phyloP scores from a whole-genome alignment of 2,113 vertebrate genomes.

The Tragelaphus buxtoni region DNA sequence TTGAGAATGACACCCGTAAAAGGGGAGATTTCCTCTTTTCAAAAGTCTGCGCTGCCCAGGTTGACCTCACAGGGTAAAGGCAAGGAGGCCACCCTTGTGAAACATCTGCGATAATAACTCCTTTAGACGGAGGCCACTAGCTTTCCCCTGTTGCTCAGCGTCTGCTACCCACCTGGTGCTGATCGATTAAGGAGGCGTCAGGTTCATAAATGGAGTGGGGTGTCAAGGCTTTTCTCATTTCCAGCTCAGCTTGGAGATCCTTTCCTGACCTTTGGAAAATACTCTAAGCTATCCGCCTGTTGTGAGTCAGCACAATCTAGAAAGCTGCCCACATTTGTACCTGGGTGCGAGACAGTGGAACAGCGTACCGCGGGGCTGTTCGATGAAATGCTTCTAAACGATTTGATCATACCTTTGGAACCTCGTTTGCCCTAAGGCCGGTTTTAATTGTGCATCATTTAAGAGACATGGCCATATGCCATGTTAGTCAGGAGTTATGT shows the following conservation, averaged over 20 bases:
- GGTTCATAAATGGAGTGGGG: neutral
- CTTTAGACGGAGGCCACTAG: neutral
- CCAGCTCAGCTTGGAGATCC: neutral
- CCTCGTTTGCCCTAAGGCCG: neutral
- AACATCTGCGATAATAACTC: neutral
- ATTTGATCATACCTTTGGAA: neutral
- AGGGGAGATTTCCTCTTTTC: neutral
- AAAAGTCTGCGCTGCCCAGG: neutral
- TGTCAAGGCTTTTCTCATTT: neutral
- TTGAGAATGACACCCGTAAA: neutral
- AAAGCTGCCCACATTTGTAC: neutral
- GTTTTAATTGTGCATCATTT: neutral
- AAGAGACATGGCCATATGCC: neutral
- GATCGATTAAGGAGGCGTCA: neutral
- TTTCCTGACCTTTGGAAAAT: slow-evolving; percentile 33
- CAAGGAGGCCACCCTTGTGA: neutral
- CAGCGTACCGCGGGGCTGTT: neutral
- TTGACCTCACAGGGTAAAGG: neutral
- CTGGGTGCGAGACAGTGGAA: neutral
- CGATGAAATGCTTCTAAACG: neutral
- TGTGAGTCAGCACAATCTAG: slow-evolving; percentile 73
- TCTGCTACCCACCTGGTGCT: neutral
- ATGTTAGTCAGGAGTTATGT: neutral
- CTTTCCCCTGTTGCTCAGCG: neutral
- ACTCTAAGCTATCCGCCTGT: slow-evolving; percentile 7